These are phyloP conservation scores for Sander vitreus DNA, from an alignment of 2,113 vertebrate genomes.

Conservation along the genomic window DNA sequence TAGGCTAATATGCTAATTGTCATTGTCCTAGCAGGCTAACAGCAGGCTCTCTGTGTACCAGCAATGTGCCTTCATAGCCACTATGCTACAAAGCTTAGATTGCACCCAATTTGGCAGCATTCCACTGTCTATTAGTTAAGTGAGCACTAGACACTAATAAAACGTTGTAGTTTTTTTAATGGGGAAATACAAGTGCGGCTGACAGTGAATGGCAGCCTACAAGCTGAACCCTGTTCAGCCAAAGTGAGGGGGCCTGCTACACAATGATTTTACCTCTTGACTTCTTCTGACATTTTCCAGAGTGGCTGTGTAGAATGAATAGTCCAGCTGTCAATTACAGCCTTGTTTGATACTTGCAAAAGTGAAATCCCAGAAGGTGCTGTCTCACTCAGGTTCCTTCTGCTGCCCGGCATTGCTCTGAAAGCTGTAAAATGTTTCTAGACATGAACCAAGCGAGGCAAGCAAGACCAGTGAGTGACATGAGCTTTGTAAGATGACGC, in stretches of 20 bases:
- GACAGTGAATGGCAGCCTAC: slow-evolving; percentile 52
- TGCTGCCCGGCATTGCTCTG: slow-evolving; percentile 35
- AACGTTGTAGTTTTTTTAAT: slow-evolving; percentile 22
- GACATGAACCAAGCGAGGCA: slow-evolving; percentile 40
- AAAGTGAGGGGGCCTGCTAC: slow-evolving; percentile 23
- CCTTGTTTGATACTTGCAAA: slow-evolving; percentile 64
- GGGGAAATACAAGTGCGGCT: slow-evolving; percentile 46
- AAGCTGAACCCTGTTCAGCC: slow-evolving; percentile 41
- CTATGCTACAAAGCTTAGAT: slow-evolving; percentile 62
- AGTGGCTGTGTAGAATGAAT: slow-evolving; percentile 51
- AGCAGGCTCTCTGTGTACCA: slow-evolving; percentile 48
- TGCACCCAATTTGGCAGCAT: slow-evolving; percentile 60
- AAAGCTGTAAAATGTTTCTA: slow-evolving; percentile 57
- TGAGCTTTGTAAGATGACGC: slow-evolving; percentile 65
- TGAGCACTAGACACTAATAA: slow-evolving; percentile 44
- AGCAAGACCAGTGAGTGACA: slow-evolving; percentile 51
- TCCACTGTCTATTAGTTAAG: slow-evolving; percentile 52
- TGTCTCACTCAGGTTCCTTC: slow-evolving; percentile 54
- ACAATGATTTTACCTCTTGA: slow-evolving; percentile 68
- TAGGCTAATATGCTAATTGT: slow-evolving; percentile 71
- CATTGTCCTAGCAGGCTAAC: slow-evolving; percentile 57
- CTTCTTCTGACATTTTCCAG: slow-evolving; percentile 72
- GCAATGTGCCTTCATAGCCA: slow-evolving; percentile 27
- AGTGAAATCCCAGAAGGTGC: slow-evolving; percentile 69
- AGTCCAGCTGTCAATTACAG: slow-evolving; percentile 73